Base-by-base conservation (phyloP, 2,888 invertebrate species). In the Agrilus mali region DNA sequence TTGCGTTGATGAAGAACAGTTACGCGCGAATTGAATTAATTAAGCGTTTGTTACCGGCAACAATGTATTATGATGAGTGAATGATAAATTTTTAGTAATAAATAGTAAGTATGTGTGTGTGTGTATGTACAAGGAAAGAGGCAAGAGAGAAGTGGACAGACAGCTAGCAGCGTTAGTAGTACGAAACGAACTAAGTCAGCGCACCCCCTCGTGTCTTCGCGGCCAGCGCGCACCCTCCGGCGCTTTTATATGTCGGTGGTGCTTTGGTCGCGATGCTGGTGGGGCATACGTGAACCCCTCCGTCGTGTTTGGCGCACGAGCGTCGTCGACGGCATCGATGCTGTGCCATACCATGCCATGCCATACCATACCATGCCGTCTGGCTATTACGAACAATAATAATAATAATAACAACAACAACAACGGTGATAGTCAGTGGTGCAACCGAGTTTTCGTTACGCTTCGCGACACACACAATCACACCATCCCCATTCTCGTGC, bases 141-240 rank as follows among this genome's bases (percentile, higher is more conserved):
- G 58, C 53, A 57, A 55, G 68, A 71, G 47, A 55, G 51, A 51
- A 53, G 55, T 56, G 58, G 55, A 73, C 65, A 72, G 55, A 73
- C 65, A 72, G 70, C 27, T 27, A 27, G 27, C 27, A 27, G 70
- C 70, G 65, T 66, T 69, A 68, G 51, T 53, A 54, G 50, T 49
- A 55, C 57, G 57, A 57, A 56, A 58, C 56, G 55, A 56, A 54
- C 56, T 47, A 62, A 63, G 61, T 57, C 59, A 64, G 61, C 69
- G 69, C 67, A 60, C 68, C 72, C 20, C 72, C 71, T 70, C 70
- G 71, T 72, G 72, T 67, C 72, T 71, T 73, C 61, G 71, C 70
- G 60, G 66, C 66, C 63, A 57, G 56, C 60, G 63, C 63, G 53
- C 60, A 60, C 64, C 59, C 60, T 60, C 61, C 59, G 60, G 51